These are phyloP conservation scores for Maccullochella peelii DNA, from an alignment of 2,113 vertebrate genomes.

Conservation along the genomic window DNA sequence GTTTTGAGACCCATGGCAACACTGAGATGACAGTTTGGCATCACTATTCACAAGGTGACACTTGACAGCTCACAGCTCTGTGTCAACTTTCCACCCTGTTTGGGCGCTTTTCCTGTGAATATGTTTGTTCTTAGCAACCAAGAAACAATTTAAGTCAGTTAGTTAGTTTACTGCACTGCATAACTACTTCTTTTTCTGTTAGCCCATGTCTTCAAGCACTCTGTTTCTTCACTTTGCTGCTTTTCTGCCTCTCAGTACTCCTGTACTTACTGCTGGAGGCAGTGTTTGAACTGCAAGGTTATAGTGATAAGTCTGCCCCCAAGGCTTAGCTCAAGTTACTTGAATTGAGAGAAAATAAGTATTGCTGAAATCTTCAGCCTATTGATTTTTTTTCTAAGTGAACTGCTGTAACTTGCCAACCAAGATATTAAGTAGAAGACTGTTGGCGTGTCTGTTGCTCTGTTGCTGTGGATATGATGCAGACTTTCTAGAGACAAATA, in stretches of 20 bases:
- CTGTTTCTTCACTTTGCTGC: constrained; percentile 34
- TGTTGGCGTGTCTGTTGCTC: constrained; percentile 5
- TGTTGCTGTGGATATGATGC: constrained; percentile 23
- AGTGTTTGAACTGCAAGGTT: constrained; percentile 57
- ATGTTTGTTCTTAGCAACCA: constrained; percentile 12
- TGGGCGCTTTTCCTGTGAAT: not conserved
- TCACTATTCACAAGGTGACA: constrained; percentile 57
- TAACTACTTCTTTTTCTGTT: constrained; percentile 11
- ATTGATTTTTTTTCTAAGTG: constrained; percentile 25
- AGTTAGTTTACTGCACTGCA: constrained; percentile 16
- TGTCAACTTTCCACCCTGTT: constrained; percentile 12
- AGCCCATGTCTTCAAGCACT: constrained; percentile 18
- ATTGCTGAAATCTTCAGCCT: constrained; percentile 40
- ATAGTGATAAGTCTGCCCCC: constrained; percentile 52
- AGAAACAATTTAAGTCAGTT: not conserved
- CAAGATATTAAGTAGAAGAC: not conserved
- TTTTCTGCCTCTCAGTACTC: constrained; percentile 19
- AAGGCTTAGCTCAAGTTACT: constrained; percentile 43
- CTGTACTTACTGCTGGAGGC: constrained; percentile 31
- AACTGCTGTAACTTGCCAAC: constrained; percentile 32
- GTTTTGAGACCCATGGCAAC: not conserved
- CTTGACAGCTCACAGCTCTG: constrained; percentile 44
- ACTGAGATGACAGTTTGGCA: constrained; percentile 55
- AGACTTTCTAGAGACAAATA: constrained; percentile 16
- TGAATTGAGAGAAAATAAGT: constrained; percentile 38